Base-by-base conservation (phyloP, 2,797 vertebrate genomes). In the Ispidina picta region DNA sequence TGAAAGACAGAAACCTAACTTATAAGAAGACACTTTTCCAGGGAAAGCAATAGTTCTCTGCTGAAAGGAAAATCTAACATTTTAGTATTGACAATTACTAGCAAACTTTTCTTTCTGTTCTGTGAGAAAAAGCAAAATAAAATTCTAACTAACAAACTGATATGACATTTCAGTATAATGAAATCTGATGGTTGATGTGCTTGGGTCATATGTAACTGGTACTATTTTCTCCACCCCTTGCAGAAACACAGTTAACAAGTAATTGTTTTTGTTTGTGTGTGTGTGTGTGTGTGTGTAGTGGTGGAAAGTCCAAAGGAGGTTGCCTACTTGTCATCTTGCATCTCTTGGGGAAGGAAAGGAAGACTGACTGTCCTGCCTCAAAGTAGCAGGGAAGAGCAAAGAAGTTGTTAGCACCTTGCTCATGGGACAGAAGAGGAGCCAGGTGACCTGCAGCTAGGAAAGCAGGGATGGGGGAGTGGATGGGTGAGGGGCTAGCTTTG, bases 11-110 rank as follows among this genome's bases (percentile, higher is more conserved):
- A 77, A 95, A 75, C 55, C 69, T 77, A 85, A 88, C 68, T 89
- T 94, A 75, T 86, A 92, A 93, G 86, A 89, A 88, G 54, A 89
- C 92, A 80, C 56, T 79, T 79, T 94, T 88, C 80, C 56, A 86
- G 83, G 31, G 21, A 60, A 8, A 71, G 37, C 43, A 79, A 54
- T n/a, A 86, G n/a, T 73, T 80, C 4, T 22, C 59, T 78, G 29
- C 59, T 73, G 52, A 76, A 84, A 85, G 22, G 22, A 25, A 55
- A 20, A 0, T 46, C 28, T 59, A 52, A 12, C 22, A 26, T 69
- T 82, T 85, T 59, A 91, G 74, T 14, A 12, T 29, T 13, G 35
- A 15, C 9, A 81, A 25, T 37, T 68, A 19, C 56, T 89, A 51
- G 26, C 8, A 73, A 74, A 31, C 26, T 0, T 22, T 86, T 22